Base-by-base conservation (phyloP, 2,888 invertebrate genomes). In the Apamea anceps region DNA sequence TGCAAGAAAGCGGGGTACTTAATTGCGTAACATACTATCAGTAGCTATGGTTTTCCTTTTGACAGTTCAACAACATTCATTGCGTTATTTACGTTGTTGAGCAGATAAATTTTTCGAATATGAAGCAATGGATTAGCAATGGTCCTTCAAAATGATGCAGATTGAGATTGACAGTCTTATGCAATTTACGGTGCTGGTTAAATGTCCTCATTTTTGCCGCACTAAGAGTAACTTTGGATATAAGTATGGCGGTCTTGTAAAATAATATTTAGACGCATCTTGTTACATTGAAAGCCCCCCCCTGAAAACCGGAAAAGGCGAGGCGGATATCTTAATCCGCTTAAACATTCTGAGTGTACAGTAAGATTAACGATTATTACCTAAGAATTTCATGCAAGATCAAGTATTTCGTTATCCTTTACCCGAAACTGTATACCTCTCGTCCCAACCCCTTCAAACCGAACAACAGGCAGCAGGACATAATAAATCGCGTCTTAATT, bases 401-500 rank as follows among this genome's bases (percentile, higher is more conserved):
- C 85, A 70, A 79, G 70, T 79, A 54, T 72, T 81, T 37, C 60
- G 37, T 62, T 68, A 68, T 45, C 48, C 81, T n/a, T 45, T 73
- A 70, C 66, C 51, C 72, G 68, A 67, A 75, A 75, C 60, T 51
- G 60, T 71, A 72, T 77, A 72, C 57, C 72, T 70, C 70, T 57
- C 25, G 15, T 32, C 60, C 37, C 42, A 37, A 84, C 73, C 54
- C 62, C 51, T 75, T 73, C 57, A 72, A 57, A 65, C 15, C 62
- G 72, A 48, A 63, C 65, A 78, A 73, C 72, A 74, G 54, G 10
- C 37, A 65, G 28, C 79, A 63, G 75, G 51, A 81, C 72, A 82
- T 79, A 78, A 86, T 85, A 80, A 82, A 89, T 82, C 21, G 79
- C 32, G 48, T 79, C 81, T 75, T 89, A 83, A 88, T 87, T 84